Evolutionary conservation across 2,888 invertebrate genomes (phyloP).

Genomic region (Chymomyza fuscimana): DNA sequence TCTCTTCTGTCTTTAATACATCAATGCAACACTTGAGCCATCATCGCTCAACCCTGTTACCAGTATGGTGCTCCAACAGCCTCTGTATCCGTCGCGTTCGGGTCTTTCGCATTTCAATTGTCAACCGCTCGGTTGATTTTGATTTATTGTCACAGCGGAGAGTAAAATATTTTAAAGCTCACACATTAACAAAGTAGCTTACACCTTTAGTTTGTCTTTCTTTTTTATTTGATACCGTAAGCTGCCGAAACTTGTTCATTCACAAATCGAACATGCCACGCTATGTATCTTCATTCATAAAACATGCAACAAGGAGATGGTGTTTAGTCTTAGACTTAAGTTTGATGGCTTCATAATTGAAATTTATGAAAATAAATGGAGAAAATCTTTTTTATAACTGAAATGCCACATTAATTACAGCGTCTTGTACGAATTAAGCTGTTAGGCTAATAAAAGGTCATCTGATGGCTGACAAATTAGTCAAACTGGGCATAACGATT

Average conservation of each 20-base stretch:
- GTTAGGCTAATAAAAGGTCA: slow-evolving; percentile 47
- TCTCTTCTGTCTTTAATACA: not conserved
- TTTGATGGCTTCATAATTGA: slow-evolving; percentile 62
- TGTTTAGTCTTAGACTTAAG: slow-evolving; percentile 18
- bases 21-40: not conserved
- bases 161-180: slow-evolving; percentile 48
- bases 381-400: slow-evolving; percentile 50
- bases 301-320: slow-evolving; percentile 5
- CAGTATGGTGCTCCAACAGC: not conserved
- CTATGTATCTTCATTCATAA: slow-evolving; percentile 42
- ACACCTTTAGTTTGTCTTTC: slow-evolving; percentile 27
- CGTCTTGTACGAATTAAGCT: slow-evolving; percentile 40
- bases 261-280: slow-evolving; percentile 33
- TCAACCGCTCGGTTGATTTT: slow-evolving; percentile 27
- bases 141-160: slow-evolving; percentile 48
- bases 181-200: slow-evolving; percentile 40
- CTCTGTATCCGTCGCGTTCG: not conserved
- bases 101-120: slow-evolving; percentile 31
- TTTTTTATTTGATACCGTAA: not conserved
- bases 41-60: not conserved
- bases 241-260: slow-evolving; percentile 40
- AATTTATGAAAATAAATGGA: slow-evolving; percentile 65
- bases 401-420: slow-evolving; percentile 63
- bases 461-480: slow-evolving; percentile 50
- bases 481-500: not conserved